Conservation (phyloP, 2,797 vertebrate species). For the Hydrophis major region DNA sequence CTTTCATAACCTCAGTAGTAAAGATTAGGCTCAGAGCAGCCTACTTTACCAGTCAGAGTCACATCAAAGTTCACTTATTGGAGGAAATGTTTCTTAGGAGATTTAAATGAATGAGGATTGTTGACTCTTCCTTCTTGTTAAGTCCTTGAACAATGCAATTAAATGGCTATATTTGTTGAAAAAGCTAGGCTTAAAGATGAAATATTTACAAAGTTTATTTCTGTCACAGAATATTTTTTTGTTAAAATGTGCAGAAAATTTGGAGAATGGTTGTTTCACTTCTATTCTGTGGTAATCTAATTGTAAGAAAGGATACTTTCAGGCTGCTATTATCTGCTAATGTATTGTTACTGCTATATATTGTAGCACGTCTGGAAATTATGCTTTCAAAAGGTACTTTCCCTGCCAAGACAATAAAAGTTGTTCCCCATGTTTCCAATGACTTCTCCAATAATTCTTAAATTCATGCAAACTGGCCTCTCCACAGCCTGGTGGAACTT, state of each 20-base stretch:
- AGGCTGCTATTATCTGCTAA: not conserved
- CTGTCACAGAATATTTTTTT: not conserved
- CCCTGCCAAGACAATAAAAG: not conserved
- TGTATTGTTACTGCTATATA: not conserved
- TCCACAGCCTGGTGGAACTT: not conserved
- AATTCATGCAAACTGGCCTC: not conserved
- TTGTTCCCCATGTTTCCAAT: not conserved
- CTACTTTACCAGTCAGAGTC: not conserved
- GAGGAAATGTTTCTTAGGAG: not conserved
- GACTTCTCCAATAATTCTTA: not conserved
- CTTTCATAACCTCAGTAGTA: constrained; percentile 7
- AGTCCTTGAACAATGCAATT: not conserved
- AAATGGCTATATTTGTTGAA: not conserved
- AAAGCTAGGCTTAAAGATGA: not conserved
- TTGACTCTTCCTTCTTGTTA: not conserved
- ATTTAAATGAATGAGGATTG: not conserved
- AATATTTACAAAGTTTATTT: not conserved
- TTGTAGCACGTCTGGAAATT: no score
- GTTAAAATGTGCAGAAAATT: not conserved
- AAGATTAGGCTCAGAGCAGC: not conserved
- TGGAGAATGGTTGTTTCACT: not conserved
- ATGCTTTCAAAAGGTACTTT: not conserved
- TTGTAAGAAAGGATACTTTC: not conserved
- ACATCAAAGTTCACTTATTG: not conserved
- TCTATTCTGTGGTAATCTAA: not conserved